phyloP scores from a whole-genome alignment of 2,888 invertebrate genomes.

The Cistogaster globosa region DNA sequence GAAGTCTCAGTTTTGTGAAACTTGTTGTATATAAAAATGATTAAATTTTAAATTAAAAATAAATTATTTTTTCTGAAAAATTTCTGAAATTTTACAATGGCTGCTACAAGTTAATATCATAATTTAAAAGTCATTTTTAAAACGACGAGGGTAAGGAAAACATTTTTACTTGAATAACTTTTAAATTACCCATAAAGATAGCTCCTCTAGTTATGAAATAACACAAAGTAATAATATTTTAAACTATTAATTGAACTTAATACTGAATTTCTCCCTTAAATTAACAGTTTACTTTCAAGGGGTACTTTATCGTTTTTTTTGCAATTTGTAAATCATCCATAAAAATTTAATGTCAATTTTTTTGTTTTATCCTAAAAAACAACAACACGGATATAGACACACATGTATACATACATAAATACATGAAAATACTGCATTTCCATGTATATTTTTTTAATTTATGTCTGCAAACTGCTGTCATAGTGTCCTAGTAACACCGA shows the following conservation, averaged over 20 bases:
- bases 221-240: too few species aligned
- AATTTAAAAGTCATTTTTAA: too few species aligned
- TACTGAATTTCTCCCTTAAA: conserved; percentile 6
- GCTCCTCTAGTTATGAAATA: too few species aligned
- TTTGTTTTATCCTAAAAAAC: conserved; percentile 49
- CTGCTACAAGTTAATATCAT: too few species aligned
- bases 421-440: conserved; percentile 69
- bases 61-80: too few species aligned
- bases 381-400: conserved; percentile 9
- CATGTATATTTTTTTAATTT: conserved; percentile 71
- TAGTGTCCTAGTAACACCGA: conserved; percentile 74
- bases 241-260: background rate
- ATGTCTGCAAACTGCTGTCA: conserved; percentile 70
- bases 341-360: conserved; percentile 40
- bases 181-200: too few species aligned
- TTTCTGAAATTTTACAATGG: too few species aligned
- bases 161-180: too few species aligned
- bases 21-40: too few species aligned
- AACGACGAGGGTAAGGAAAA: too few species aligned
- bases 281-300: background rate
- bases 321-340: background rate
- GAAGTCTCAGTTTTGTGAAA: too few species aligned
- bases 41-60: too few species aligned
- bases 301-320: background rate
- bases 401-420: conserved; percentile 20